phyloP scores from a whole-genome alignment of 2,888 invertebrate species.

The Folsomia manolachei region DNA sequence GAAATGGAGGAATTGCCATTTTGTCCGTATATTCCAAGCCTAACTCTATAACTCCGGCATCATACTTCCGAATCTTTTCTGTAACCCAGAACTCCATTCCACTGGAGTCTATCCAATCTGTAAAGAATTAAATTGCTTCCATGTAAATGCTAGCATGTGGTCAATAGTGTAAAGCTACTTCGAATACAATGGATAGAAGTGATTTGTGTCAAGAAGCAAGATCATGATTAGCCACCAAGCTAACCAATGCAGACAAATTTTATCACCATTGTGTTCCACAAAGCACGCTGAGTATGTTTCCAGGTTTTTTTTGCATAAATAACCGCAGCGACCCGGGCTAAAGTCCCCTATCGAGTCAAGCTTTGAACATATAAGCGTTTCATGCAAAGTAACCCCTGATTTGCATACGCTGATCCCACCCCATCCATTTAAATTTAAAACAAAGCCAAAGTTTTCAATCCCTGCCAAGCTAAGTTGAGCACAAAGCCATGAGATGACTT shows the following conservation, averaged over 20 bases:
- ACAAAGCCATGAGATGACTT: neutral
- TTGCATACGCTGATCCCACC: neutral
- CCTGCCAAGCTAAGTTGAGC: neutral
- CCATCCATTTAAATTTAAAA: neutral
- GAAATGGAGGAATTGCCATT: constrained; percentile 93
- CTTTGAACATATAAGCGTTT: too few relatives aligned
- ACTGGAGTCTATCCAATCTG: constrained; percentile 82
- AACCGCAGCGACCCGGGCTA: too few relatives aligned
- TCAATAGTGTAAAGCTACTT: neutral
- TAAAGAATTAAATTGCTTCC: neutral
- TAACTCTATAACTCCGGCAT: constrained; percentile 94
- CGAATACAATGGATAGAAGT: too few relatives aligned
- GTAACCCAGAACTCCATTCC: constrained; percentile 77
- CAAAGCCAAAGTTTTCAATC: neutral
- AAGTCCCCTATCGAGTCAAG: too few relatives aligned
- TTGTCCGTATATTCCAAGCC: constrained; percentile 96
- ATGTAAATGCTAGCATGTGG: neutral
- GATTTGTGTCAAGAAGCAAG: too few relatives aligned
- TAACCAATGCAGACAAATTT: too few relatives aligned
- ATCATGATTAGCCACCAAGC: too few relatives aligned
- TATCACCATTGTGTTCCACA: too few relatives aligned
- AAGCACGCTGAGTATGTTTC: too few relatives aligned
- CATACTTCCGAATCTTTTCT: constrained; percentile 70
- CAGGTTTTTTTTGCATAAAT: too few relatives aligned
- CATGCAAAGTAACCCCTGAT: too few relatives aligned